These are phyloP conservation scores for Acrocyrtus sp. DNA, from an alignment of 2,888 invertebrate species.

Conservation along the genomic window DNA sequence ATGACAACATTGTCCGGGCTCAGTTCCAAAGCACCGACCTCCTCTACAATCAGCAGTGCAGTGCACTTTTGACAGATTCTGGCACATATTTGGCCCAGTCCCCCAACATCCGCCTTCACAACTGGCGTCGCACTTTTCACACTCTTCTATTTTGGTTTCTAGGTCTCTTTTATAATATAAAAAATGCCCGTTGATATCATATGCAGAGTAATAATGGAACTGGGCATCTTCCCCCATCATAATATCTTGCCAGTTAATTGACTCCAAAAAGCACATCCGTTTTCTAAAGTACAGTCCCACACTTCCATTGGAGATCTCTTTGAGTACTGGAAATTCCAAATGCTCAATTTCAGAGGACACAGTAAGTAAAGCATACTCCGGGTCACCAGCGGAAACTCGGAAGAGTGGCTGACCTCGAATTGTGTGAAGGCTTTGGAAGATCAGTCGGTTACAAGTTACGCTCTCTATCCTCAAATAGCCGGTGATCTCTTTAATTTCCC, in stretches of 20 bases:
- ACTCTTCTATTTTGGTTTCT: constrained; percentile 82
- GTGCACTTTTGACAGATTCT: constrained; percentile 91
- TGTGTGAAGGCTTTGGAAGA: constrained; percentile 89
- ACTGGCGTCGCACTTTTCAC: constrained; percentile 70
- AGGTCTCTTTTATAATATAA: constrained; percentile 86
- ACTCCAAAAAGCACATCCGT: constrained; percentile 91
- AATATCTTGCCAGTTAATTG: constrained; percentile 95
- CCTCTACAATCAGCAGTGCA: constrained; percentile 95
- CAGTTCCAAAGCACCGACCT: constrained; percentile 89
- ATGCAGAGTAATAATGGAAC: constrained; percentile 80
- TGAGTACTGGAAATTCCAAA: no score
- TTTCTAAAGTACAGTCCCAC: constrained; percentile 94
- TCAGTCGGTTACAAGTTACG: constrained; percentile 85
- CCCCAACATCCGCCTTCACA: constrained; percentile 97
- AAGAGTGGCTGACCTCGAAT: constrained; percentile 93
- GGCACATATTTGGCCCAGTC: constrained; percentile 90
- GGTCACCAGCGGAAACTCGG: constrained; percentile 83
- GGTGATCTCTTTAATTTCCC: constrained; percentile 84
- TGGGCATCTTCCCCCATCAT: constrained; percentile 80
- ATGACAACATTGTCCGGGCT: constrained; percentile 95
- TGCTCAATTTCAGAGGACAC: no score
- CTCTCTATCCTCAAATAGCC: constrained; percentile 96
- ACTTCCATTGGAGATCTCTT: no score
- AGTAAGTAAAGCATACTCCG: constrained; percentile 86
- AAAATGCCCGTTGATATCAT: no score